Evolutionary conservation across 2,888 invertebrate genomes (phyloP).

Genomic region (Resseliella maxima): DNA sequence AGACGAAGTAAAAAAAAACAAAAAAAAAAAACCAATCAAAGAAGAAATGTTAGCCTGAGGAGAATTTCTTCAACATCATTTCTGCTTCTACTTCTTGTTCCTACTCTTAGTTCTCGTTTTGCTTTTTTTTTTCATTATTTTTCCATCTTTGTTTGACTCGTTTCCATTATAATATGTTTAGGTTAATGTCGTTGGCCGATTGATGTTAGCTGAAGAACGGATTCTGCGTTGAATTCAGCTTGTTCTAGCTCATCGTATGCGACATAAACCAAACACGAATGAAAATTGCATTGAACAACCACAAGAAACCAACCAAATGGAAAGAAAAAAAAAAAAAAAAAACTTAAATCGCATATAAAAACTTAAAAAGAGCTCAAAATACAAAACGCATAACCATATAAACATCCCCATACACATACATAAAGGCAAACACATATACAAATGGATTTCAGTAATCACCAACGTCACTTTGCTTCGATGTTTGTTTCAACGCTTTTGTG

Average conservation of each 20-base stretch:
- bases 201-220: conserved; percentile 53
- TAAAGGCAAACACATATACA: background rate
- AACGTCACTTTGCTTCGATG: conserved; percentile 10
- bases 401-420: background rate
- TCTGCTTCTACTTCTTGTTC: background rate
- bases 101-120: background rate
- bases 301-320: background rate
- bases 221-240: conserved; percentile 22
- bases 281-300: background rate
- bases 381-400: conserved; percentile 51
- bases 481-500: background rate
- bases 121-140: background rate
- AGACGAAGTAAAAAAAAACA: too few species aligned
- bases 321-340: background rate
- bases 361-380: too few species aligned
- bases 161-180: conserved; percentile 48
- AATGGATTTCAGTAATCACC: background rate
- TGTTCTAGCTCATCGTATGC: background rate
- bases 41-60: conserved; percentile 43
- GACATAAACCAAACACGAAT: background rate
- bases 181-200: conserved; percentile 53
- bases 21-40: conserved; percentile 39
- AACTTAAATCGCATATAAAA: background rate
- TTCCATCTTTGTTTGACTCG: conserved; percentile 8
- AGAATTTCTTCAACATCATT: conserved; percentile 42